Evolutionary conservation across 1,140 invertebrate species (phyloP).

Genomic region (Acromyrmex heyeri): DNA sequence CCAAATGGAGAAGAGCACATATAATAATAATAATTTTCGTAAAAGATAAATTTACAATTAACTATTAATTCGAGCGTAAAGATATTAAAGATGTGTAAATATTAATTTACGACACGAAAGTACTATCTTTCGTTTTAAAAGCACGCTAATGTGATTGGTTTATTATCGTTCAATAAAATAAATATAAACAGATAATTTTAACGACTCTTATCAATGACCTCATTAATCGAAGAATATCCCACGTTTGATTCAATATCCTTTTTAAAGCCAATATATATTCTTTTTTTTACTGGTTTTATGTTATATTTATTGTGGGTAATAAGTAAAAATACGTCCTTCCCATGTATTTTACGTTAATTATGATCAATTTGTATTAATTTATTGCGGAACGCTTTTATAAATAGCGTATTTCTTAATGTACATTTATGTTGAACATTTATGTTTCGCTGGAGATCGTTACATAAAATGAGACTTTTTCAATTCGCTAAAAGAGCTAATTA

Average conservation of each 20-base stretch:
- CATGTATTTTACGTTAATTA: not conserved
- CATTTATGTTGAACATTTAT: not conserved
- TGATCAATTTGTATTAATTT: not conserved
- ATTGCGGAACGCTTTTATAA: not conserved
- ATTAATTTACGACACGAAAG: not conserved
- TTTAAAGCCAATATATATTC: not conserved
- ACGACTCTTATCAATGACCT: not conserved
- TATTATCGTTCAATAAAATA: slow-evolving; percentile 7
- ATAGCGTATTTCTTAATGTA: not conserved
- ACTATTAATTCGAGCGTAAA: not conserved
- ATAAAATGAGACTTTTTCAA: slow-evolving; percentile 1
- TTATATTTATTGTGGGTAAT: not conserved
- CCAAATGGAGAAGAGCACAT: not conserved
- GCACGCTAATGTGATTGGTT: not conserved
- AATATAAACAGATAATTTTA: not conserved
- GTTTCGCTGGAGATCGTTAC: not conserved
- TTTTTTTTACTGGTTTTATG: not conserved
- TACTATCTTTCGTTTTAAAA: not conserved
- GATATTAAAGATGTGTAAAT: not conserved
- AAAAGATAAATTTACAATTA: slow-evolving; percentile 5
- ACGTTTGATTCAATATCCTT: not conserved
- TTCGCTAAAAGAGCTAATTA: slow-evolving; percentile 10
- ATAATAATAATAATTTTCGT: not conserved
- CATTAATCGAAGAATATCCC: not conserved
- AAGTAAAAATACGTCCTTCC: not conserved